phyloP scores from a whole-genome alignment of 2,113 vertebrate genomes.

The Cichladusa arquata region DNA sequence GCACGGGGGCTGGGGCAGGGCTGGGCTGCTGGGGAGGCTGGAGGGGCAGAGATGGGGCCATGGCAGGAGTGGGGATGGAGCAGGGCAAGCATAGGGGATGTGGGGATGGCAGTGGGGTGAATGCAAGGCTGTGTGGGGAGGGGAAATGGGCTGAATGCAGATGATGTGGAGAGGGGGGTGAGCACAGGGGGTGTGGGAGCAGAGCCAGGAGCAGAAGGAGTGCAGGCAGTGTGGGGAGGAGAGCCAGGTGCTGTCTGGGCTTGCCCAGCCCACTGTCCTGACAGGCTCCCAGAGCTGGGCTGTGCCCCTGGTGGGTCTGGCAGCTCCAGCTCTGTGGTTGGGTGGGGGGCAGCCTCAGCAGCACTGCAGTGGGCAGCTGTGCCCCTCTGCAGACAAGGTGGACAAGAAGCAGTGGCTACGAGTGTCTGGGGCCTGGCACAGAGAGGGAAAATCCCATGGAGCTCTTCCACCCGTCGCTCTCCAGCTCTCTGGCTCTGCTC shows the following conservation, averaged over 20 bases:
- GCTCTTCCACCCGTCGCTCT: not conserved
- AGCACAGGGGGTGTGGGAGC: not conserved
- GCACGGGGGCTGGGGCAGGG: fast-evolving
- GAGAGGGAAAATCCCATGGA: not conserved
- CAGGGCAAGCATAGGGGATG: not conserved
- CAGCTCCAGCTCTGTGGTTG: not conserved
- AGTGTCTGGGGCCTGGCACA: not conserved
- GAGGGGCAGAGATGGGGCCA: not conserved
- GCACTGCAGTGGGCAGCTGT: not conserved
- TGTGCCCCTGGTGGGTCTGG: not conserved
- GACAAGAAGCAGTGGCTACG: fast-evolving
- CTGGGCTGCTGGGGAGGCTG: not conserved
- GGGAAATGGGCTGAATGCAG: not conserved
- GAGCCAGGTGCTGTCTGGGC: not conserved
- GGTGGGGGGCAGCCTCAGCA: not conserved
- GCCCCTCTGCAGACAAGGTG: not conserved
- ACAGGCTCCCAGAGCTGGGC: not conserved
- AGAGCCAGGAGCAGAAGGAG: not conserved
- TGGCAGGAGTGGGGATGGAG: not conserved
- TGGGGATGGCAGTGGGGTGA: not conserved
- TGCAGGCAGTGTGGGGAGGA: not conserved
- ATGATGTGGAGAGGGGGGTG: not conserved
- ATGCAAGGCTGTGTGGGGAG: too few species aligned
- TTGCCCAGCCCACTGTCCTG: not conserved
- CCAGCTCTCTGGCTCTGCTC: not conserved